Base-by-base conservation (phyloP, 2,113 vertebrate genomes). In the Tragulus kanchil region DNA sequence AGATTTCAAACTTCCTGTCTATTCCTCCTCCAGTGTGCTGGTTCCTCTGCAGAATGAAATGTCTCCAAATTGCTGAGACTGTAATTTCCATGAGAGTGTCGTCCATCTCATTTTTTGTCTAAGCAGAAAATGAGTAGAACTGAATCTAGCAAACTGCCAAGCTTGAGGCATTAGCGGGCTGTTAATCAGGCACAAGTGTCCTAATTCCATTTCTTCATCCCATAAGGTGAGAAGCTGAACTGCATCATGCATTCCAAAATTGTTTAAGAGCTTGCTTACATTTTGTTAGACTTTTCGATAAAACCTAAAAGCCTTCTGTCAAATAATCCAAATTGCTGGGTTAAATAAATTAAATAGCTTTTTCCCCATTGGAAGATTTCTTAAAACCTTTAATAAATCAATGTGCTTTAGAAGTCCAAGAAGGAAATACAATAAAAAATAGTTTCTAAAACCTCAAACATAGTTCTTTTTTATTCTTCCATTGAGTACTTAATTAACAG, bases 91-190 rank as follows among this genome's bases (percentile, higher is more conserved):
- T 19, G 97, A 97, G 97, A 97, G 96, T 25, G 3, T 96, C 93
- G 82, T 97, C 97, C 97, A 95, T 96, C 97, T 98, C 98, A 84
- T 97, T 98, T 98, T 98, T 98, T 96, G 98, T 95, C 97, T 96
- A 96, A n/a, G 23, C 83, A 64, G 19, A 89, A 71, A 42, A n/a
- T n/a, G 25, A 85, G 10, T 26, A 31, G 28, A 31, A n/a, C 16
- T 21, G 4, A 52, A 50, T 77, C 3, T 48, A 50, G 11, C 10
- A 89, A 52, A 23, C 3, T 45, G 21, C 45, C 54, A 6, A 11
- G 23, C 11, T 48, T 91, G 54, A 58, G 50, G 15, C 25, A 59
- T 64, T 88, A 65, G 6, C 1, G 8, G 69, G 12, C 50, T 69
- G 19, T 21, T 73, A 48, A 54, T 64, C 1, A 17, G 6, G 26